phyloP scores from a whole-genome alignment of 2,888 invertebrate genomes.

The Drosophila melanosoma region DNA sequence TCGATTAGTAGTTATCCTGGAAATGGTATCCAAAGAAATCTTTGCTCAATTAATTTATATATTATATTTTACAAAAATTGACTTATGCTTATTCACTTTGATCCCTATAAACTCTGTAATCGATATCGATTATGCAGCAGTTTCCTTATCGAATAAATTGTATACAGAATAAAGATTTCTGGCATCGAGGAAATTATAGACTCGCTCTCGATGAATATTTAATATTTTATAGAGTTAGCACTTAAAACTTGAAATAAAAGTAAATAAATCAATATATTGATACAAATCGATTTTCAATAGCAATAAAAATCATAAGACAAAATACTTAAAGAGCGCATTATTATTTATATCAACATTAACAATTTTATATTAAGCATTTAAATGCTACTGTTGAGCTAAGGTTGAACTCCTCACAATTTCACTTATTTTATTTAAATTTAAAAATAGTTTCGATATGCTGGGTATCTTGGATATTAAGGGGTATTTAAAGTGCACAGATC shows the following conservation, averaged over 20 bases:
- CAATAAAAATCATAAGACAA: neutral
- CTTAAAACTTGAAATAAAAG: neutral
- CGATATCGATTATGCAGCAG: neutral
- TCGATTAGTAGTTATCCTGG: slow-evolving; percentile 7
- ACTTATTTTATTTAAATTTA: neutral
- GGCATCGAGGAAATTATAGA: neutral
- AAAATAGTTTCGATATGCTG: neutral
- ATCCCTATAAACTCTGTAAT: neutral
- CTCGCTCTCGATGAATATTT: neutral
- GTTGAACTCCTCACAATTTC: neutral
- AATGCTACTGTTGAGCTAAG: too few species aligned
- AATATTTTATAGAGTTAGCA: neutral
- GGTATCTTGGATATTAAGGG: neutral
- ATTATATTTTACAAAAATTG: neutral
- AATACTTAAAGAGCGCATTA: too few species aligned
- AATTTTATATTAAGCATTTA: too few species aligned
- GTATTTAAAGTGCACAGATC: slow-evolving; percentile 1
- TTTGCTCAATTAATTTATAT: neutral
- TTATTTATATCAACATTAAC: too few species aligned
- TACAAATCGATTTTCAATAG: too few species aligned
- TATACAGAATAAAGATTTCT: neutral
- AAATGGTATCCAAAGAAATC: neutral
- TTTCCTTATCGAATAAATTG: neutral
- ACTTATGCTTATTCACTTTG: neutral
- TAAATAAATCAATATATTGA: too few species aligned